Evolutionary conservation across 2,113 vertebrate species (phyloP), one percentile per base, ranked within the genome.

Genomic region (Ciconia boyciana): DNA sequence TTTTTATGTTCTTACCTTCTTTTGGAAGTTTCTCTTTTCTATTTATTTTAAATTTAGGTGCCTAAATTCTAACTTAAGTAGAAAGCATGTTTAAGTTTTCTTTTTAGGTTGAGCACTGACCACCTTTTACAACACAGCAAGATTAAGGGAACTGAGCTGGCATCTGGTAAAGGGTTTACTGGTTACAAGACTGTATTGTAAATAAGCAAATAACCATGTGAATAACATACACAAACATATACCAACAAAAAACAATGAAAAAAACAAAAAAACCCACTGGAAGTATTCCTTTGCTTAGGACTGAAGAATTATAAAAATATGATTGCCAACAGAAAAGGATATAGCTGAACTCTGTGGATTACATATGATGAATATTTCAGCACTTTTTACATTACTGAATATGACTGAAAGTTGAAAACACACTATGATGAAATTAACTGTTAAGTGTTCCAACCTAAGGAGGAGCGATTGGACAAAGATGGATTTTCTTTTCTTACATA

Each of bases 251-350:
- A 49, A 2, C 9, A 49, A 13, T 3, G 7, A 89, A 51, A 5
- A 6, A 26, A 91, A 21, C 1, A 82, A 77, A 21, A 28, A 58
- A 32, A 4, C 0, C 0, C 15, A 16, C 8, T 4, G 6, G 2
- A 72, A 69, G 2, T 26, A 64, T 58, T 75, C 60, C 2, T 77
- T 87, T 68, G 39, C 48, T 74, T 69, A 66, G 20, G 15, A 49
- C 7, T 1, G 0, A 62, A 66, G 21, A 85, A 82, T 24, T 25
- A 8, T 58, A 85, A 87, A 84, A 55, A 48, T 15, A 29, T 2
- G 2, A 13, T 74, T 94, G 87, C 21, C 14, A 57, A 36, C 2
- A 70, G 18, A 78, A 70, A 78, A 77, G 1, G 1, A 24, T n/a
- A 43, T 4, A 81, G 22, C 18, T 74, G n/a, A 89, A 74, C 31